phyloP scores from a whole-genome alignment of 1,140 invertebrate genomes.

The Heterodera schachtii region DNA sequence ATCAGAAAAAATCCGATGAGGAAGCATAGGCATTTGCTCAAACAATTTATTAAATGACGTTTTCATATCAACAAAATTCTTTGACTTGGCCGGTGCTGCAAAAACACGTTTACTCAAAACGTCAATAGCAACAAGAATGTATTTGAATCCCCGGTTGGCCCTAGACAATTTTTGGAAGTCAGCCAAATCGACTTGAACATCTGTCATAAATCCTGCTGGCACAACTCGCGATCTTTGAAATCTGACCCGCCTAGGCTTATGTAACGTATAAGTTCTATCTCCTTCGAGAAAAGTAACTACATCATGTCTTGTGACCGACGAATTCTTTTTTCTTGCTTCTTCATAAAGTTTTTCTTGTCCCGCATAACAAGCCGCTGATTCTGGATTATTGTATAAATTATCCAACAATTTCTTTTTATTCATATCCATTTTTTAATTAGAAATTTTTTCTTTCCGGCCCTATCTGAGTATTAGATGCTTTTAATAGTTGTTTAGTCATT shows the following conservation, averaged over 20 bases:
- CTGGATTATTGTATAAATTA: constrained; percentile 23
- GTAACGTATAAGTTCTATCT: constrained; percentile 34
- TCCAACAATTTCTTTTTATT: constrained; percentile 22
- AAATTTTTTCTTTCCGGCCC: not conserved
- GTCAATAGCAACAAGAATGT: constrained; percentile 36
- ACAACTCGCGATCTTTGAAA: constrained; percentile 25
- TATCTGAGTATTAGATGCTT: not conserved
- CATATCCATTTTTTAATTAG: constrained; percentile 12
- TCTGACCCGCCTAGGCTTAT: constrained; percentile 2
- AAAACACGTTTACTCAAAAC: constrained; percentile 38
- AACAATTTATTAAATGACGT: constrained; percentile 8
- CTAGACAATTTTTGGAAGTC: constrained; percentile 20
- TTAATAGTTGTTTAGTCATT: not conserved
- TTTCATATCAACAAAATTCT: not conserved
- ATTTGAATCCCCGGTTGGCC: constrained; percentile 25
- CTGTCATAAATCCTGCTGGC: constrained; percentile 35
- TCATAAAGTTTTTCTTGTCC: constrained; percentile 10
- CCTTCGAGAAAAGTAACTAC: constrained; percentile 28
- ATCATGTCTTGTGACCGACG: not conserved
- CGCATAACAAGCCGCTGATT: constrained; percentile 15
- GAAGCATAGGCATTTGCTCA: constrained; percentile 29
- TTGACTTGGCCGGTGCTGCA: constrained; percentile 31
- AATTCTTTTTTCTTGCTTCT: constrained; percentile 6
- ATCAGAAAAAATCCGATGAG: constrained; percentile 34
- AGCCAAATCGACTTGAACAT: constrained; percentile 42